Base-by-base conservation (phyloP, 2,888 invertebrate species). In the Podotricha telesiphe region DNA sequence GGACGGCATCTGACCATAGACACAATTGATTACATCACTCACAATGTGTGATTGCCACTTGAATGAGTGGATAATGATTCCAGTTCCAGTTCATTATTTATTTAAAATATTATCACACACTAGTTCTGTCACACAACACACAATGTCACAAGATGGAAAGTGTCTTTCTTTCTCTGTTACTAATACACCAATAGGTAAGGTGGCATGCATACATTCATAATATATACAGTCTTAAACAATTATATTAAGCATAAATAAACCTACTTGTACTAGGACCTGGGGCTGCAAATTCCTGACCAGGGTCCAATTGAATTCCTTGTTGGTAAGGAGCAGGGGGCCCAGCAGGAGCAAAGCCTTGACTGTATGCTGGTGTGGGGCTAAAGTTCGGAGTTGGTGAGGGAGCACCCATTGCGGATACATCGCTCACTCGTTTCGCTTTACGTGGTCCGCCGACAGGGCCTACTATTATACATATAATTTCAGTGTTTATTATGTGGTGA, bases 401-500 rank as follows among this genome's bases (percentile, higher is more conserved):
- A 5, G 83, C 93, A n/a, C 95, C 96, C 94, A 96, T 94, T 0
- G 95, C 94, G 68, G 94, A 94, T 10, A 95, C 94, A 89, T 96
- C 96, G 79, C 95, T 95, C 15, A 96, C 95, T 59, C 95, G 90
- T 84, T 96, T 95, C 2, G 94, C 89, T 86, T 95, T 95, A 61
- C 94, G 91, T 55, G 89, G 85, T 37, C 91, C 92, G 8, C 90
- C 87, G 8, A 82, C 73, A 55, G 82, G 86, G 34, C 84, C 84
- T 73, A 91, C 92, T 91, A 72, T 13, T 84, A 85, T 70, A 72
- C 65, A 75, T 65, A 65, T 11, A 17, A 11, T 7, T 13, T 40
- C 13, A 10, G n/a, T n/a, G 5, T 45, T 17, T 15, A 73, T 69
- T 64, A 72, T 65, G 66, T 62, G 17, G 64, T 63, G 15, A 62